Evolutionary conservation across 1,140 invertebrate genomes (phyloP), one percentile per base, ranked within the genome.

Genomic region (Berghia stephanieae): DNA sequence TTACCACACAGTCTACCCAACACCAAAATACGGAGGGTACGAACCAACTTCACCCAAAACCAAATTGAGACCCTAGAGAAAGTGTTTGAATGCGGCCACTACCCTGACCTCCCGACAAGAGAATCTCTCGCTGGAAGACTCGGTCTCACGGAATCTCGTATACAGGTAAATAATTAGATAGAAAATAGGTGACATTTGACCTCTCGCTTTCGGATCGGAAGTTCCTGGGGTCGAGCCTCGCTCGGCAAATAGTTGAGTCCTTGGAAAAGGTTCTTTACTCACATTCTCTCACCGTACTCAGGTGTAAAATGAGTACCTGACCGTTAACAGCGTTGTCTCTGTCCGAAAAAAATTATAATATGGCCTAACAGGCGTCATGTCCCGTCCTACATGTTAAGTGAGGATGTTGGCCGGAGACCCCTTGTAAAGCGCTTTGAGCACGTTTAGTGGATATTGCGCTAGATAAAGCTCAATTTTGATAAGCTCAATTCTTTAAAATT

Each of bases 41-140:
- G 49, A 16, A 74, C 71, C 31, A 74, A 74, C 71, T 74, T 74
- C 70, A 46, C 10, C 52, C 18, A 24, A 38, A 49, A 60, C 27
- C 71, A 74, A 55, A 57, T 74, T 38, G 49, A 8, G 38, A 34
- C 40, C 27, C 68, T 71, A 34, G 68, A 71, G 42, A 24, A 38
- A 31, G 68, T 27, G 3, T 71, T 71, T 27, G 4, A 27, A 6
- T 38, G 40, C 5, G 5, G 40, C 27, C 71, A 74, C 52, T 74
- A 60, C 21, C 52, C 71, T 3, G 71, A 74, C 24, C 24, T 74
- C 44, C 18, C 31, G 16, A 43, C 71, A 1, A 74, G 71, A 27
- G 71, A 60, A 40, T 2, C 55, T 18, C 24, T 74, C 1, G 49
- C 71, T 16, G 49, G 27, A 31, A 57, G 55, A 6, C 36, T 74